A percentile compares a stretch with the other conserved stretches of the same genome.
These are phyloP conservation scores for Hippocampus mohnikei DNA, from an alignment of 2,113 vertebrate genomes.

Conservation along the genomic window DNA sequence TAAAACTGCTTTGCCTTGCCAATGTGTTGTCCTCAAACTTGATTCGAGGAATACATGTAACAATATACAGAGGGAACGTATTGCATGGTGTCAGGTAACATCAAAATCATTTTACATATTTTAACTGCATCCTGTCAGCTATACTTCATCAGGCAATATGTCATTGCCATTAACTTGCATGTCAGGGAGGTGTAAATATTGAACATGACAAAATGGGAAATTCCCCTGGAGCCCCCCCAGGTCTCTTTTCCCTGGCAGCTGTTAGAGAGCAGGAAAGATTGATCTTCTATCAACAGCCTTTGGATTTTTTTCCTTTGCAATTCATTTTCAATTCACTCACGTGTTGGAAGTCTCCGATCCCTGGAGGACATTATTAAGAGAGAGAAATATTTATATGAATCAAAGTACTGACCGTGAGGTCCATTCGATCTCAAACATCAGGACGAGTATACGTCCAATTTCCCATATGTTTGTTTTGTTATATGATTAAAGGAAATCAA, in stretches of 20 bases:
- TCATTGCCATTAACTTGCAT: constrained; percentile 49
- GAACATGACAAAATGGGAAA: constrained; percentile 65
- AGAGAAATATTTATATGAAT: constrained; percentile 18
- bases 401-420: constrained; percentile 21
- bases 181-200: constrained; percentile 52
- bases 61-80: neutral
- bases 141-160: constrained; percentile 39
- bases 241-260: constrained; percentile 65
- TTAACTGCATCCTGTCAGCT: constrained; percentile 44
- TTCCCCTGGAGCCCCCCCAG: constrained; percentile 46
- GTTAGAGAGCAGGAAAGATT: constrained; percentile 48
- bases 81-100: neutral
- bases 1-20: too few relatives aligned
- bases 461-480: too few relatives aligned
- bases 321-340: constrained; percentile 59
- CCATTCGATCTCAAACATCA: constrained; percentile 41
- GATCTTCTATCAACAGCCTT: constrained; percentile 55
- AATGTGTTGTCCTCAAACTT: too few relatives aligned
- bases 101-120: constrained; percentile 50
- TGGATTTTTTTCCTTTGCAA: constrained; percentile 40
- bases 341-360: constrained; percentile 34
- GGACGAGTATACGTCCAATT: neutral
- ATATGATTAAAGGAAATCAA: constrained; percentile 38
- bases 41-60: neutral
- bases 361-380: constrained; percentile 25